phyloP scores from a whole-genome alignment of 2,888 invertebrate genomes.

The Tipula vernalis region DNA sequence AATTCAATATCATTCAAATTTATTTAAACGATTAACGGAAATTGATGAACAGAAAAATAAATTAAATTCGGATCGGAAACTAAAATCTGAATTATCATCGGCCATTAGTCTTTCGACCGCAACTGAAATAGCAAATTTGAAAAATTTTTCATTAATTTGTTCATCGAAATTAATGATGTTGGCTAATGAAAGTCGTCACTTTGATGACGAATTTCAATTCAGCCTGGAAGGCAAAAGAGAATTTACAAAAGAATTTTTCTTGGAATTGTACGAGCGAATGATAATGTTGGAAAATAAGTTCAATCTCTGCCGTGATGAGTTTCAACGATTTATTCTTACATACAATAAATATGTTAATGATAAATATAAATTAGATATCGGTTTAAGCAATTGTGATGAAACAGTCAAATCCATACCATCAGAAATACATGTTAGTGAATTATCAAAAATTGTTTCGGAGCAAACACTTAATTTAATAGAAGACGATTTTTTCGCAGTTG shows the following conservation, averaged over 20 bases:
- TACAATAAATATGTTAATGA: conserved; percentile 30
- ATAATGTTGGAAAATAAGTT: conserved; percentile 29
- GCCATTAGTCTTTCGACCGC: background rate
- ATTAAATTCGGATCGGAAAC: background rate
- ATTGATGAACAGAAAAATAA: background rate
- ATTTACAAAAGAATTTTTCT: background rate
- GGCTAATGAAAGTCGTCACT: background rate
- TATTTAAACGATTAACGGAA: background rate
- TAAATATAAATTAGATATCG: background rate
- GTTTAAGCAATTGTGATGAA: background rate
- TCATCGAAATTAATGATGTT: background rate
- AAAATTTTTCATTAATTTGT: background rate
- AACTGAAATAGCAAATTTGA: background rate
- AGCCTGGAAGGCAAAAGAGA: background rate
- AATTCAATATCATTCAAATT: background rate
- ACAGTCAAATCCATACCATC: background rate
- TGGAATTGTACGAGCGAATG: conserved; percentile 22
- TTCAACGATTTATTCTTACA: conserved; percentile 31
- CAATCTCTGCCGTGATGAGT: conserved; percentile 31
- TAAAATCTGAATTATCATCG: background rate
- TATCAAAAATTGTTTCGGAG: background rate
- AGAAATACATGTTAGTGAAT: background rate
- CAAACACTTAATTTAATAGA: background rate
- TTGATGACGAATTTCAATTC: background rate
- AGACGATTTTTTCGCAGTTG: background rate